Evolutionary conservation across 2,113 vertebrate genomes (phyloP).

Genomic region (Bos indicus): DNA sequence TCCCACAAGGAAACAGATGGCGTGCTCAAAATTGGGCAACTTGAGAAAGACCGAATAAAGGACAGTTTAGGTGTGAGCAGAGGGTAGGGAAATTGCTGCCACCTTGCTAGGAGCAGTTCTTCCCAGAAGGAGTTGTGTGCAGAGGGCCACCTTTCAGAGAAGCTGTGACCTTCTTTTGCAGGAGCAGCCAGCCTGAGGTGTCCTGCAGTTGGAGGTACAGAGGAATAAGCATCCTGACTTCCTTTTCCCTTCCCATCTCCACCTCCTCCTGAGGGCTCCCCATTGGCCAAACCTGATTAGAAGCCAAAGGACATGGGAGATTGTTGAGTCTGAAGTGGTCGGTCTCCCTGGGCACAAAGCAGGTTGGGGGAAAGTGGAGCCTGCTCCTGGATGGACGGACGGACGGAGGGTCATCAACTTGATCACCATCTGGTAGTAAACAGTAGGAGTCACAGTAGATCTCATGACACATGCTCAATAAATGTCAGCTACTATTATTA

Average conservation of each 20-base stretch:
- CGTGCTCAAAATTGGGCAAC: background rate
- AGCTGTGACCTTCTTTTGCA: background rate
- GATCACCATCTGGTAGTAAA: background rate
- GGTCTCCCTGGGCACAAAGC: background rate
- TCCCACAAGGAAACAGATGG: slow-evolving; percentile 36
- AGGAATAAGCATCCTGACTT: background rate
- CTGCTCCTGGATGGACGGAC: background rate
- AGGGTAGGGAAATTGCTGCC: background rate
- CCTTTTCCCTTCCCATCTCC: background rate
- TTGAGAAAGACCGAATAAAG: background rate
- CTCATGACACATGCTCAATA: background rate
- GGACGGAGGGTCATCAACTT: rapidly evolving
- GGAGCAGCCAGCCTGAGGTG: background rate
- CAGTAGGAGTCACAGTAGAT: background rate
- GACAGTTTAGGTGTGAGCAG: background rate
- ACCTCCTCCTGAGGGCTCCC: background rate
- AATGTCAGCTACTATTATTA: background rate
- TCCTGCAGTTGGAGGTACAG: background rate
- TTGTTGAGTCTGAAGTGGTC: background rate
- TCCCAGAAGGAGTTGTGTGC: background rate
- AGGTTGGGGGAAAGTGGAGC: background rate
- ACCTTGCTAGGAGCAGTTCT: background rate
- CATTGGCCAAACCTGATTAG: background rate
- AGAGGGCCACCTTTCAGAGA: background rate
- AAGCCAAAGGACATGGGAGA: background rate